phyloP scores from a whole-genome alignment of 2,888 invertebrate genomes.

The Psylliodes chrysocephalus region DNA sequence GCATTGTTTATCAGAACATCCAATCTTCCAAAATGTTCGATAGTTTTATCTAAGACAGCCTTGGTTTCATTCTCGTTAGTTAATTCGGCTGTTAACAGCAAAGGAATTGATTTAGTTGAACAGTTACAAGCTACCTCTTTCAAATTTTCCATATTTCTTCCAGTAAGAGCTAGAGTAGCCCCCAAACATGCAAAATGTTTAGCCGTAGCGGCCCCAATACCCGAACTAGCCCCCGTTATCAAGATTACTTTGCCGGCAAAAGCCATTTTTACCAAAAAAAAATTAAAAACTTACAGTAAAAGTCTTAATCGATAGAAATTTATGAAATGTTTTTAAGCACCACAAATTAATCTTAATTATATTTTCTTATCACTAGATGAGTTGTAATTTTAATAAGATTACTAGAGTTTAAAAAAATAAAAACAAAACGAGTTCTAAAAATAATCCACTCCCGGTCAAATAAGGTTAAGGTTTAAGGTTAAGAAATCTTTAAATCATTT shows the following conservation, averaged over 20 bases:
- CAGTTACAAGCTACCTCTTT: slow-evolving; percentile 72
- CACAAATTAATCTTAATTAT: too few relatives aligned
- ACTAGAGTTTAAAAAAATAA: background rate
- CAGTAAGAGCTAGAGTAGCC: slow-evolving; percentile 78
- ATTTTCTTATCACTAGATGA: background rate
- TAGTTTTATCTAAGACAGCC: slow-evolving; percentile 76
- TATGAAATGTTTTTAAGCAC: background rate
- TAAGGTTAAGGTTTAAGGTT: too few relatives aligned
- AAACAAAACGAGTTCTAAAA: background rate
- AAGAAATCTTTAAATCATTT: too few relatives aligned
- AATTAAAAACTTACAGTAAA: too few relatives aligned
- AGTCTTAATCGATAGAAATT: background rate
- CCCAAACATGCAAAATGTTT: slow-evolving; percentile 79
- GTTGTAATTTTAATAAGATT: background rate
- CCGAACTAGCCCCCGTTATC: slow-evolving; percentile 85
- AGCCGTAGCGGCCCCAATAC: slow-evolving; percentile 86
- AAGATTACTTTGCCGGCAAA: slow-evolving; percentile 79
- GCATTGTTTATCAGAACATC: slow-evolving; percentile 93
- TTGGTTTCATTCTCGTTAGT: slow-evolving; percentile 79
- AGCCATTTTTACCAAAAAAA: slow-evolving; percentile 54
- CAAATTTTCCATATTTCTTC: slow-evolving; percentile 76
- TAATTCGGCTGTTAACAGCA: slow-evolving; percentile 76
- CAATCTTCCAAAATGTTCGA: slow-evolving; percentile 79
- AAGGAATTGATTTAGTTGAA: slow-evolving; percentile 64
- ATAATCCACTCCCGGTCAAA: background rate